Base-by-base conservation (phyloP, 2,113 vertebrate species). In the Protobothrops mucrosquamatus region DNA sequence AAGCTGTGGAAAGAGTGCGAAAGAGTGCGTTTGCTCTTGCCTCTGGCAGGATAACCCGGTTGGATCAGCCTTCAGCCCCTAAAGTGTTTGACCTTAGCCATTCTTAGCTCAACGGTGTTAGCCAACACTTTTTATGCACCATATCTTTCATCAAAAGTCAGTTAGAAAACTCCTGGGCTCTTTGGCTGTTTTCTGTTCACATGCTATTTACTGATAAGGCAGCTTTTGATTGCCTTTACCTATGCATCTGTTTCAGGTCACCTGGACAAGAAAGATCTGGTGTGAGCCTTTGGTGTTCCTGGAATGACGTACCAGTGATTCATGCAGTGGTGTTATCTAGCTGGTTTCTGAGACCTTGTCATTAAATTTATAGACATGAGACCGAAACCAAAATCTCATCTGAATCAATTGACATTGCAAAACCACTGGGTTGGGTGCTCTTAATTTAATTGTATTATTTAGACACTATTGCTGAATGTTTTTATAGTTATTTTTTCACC, bases 151-250 rank as follows among this genome's bases (percentile, higher is more conserved):
- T 92, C 85, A 86, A 52, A 85, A 39, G 20, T 39, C 43, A 15
- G 93, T 92, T 89, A 90, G 94, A 95, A 94, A 57, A 92, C 55
- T 22, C 2, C 56, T 92, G 91, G 34, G 64, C 89, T 0, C 0
- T 14, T 51, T 92, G 56, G 52, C 86, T 96, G 59, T 94, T 96
- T 93, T 97, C 56, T 64, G 91, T 94, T 93, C 43, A 51, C 43
- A 24, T 52, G 81, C n/a, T 34, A 88, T 92, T 39, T 51, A 0
- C 88, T 20, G 95, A 96, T 95, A 96, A 95, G 91, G 96, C 93
- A 94, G 94, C 87, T 89, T 96, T 94, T 74, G 90, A 96, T 95
- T 94, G 95, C 93, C 95, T 87, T 93, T 95, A 93, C 89, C 90
- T 95, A 94, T 69, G 59, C 86, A 85, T 51, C 93, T 91, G 93